A percentile compares a stretch with the other conserved stretches of the same genome.
Conservation (phyloP, 2,113 vertebrate genomes). For the Lampris megalopsis region DNA sequence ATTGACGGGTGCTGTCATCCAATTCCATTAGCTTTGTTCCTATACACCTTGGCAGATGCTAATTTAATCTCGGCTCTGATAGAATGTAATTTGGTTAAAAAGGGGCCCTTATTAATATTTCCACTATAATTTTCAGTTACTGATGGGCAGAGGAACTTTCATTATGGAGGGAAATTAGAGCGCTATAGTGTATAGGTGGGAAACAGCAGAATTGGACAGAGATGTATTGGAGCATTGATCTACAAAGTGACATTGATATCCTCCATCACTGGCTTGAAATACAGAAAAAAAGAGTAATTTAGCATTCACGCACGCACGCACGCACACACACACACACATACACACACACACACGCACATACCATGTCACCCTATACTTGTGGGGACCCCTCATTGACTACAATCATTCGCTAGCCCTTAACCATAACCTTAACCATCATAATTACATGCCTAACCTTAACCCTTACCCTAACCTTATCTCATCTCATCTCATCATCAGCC, state of each 20-base stretch:
- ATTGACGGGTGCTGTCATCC: constrained; percentile 78
- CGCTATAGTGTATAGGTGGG: constrained; percentile 53
- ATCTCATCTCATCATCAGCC: too few species aligned
- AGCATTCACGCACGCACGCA: neutral
- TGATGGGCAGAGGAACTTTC: constrained; percentile 76
- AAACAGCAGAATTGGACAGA: constrained; percentile 53
- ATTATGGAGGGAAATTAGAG: constrained; percentile 78
- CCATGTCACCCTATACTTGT: neutral
- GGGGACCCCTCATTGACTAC: too few species aligned
- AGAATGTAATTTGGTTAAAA: constrained; percentile 81
- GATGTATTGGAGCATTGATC: constrained; percentile 65
- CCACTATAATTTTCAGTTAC: constrained; percentile 77
- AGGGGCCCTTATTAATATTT: constrained; percentile 81
- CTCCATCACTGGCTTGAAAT: constrained; percentile 31
- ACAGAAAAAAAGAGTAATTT: neutral
- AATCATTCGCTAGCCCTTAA: too few species aligned
- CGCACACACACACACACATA: neutral
- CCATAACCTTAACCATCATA: too few species aligned
- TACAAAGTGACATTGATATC: constrained; percentile 60
- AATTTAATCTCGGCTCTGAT: constrained; percentile 80
- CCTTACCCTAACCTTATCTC: too few species aligned
- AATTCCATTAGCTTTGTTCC: constrained; percentile 76
- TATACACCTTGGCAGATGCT: constrained; percentile 75
- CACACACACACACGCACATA: constrained; percentile 4
- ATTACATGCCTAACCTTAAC: too few species aligned